A percentile compares a stretch with the other conserved stretches of the same genome.
phyloP scores from a whole-genome alignment of 2,797 vertebrate genomes.

The Molossus molossus region DNA sequence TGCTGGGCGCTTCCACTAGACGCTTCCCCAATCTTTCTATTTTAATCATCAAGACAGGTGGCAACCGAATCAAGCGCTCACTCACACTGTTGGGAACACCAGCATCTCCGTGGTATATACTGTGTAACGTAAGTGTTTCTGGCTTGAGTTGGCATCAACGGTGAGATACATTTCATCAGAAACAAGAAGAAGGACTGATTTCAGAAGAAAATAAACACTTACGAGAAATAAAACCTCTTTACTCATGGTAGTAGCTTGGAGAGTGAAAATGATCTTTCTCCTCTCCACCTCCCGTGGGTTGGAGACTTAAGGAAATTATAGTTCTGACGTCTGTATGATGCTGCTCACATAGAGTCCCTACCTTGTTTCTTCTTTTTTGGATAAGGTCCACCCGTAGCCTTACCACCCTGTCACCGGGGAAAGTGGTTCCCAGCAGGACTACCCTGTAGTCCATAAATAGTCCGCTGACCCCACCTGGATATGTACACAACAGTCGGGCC shows the following conservation, averaged over 20 bases:
- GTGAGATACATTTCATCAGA: constrained; percentile 50
- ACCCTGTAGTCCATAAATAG: constrained; percentile 77
- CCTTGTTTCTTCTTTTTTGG: constrained; percentile 70
- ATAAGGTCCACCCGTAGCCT: constrained; percentile 44
- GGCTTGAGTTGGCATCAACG: not conserved
- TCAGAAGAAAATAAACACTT: constrained; percentile 61
- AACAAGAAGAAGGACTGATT: constrained; percentile 63
- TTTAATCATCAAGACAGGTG: constrained; percentile 17
- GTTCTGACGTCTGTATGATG: constrained; percentile 23
- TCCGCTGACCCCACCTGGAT: constrained; percentile 65
- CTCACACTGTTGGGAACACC: not conserved
- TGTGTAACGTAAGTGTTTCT: not conserved
- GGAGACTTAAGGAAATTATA: constrained; percentile 65
- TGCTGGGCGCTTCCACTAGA: not conserved
- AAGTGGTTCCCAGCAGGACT: constrained; percentile 74
- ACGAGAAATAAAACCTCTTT: constrained; percentile 20
- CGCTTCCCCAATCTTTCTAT: not conserved
- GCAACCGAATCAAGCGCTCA: not conserved
- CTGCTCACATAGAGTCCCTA: not conserved
- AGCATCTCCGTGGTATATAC: not conserved
- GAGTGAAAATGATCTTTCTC: constrained; percentile 22
- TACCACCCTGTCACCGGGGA: constrained; percentile 45
- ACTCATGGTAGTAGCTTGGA: not conserved
- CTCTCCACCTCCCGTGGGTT: not conserved
- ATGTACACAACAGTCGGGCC: constrained; percentile 37